Percentiles rank a stretch among this genome's conserved stretches.
These are phyloP conservation scores for Xerus inauris DNA, from an alignment of 2,113 vertebrate genomes.

Conservation along the genomic window DNA sequence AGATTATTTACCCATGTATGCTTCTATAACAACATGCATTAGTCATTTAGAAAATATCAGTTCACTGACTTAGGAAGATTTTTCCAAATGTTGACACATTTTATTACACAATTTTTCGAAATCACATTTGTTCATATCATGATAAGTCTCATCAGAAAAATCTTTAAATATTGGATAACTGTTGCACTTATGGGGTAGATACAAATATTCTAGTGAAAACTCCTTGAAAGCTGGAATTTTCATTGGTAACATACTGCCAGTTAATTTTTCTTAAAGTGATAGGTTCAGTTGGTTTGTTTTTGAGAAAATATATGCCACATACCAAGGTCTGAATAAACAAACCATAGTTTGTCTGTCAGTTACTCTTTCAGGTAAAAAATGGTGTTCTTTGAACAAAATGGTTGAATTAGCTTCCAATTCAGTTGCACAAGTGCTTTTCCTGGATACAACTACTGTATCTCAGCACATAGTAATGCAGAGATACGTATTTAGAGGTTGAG, in stretches of 20 bases:
- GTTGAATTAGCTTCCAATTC: neutral
- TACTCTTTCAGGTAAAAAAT: constrained; percentile 45
- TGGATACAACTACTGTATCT: neutral
- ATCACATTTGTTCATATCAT: neutral
- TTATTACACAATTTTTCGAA: neutral
- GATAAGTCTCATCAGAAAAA: neutral
- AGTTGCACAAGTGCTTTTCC: neutral
- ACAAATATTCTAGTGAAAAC: constrained; percentile 9
- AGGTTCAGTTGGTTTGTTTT: neutral
- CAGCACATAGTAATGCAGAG: neutral
- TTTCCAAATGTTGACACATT: neutral
- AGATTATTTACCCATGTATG: neutral
- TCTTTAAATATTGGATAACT: neutral
- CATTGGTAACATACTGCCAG: constrained; percentile 18
- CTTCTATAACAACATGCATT: neutral
- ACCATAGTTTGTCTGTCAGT: neutral
- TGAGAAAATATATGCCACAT: constrained; percentile 25
- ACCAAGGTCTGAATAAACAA: neutral
- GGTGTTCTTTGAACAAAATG: neutral
- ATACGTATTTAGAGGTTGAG: neutral
- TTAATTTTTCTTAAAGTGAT: constrained; percentile 4
- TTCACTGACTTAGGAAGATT: neutral
- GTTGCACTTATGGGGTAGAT: neutral
- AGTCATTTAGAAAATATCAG: neutral
- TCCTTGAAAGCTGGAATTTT: neutral